These are phyloP conservation scores for Ditula angustiorana DNA, from an alignment of 2,888 invertebrate species.

Conservation along the genomic window DNA sequence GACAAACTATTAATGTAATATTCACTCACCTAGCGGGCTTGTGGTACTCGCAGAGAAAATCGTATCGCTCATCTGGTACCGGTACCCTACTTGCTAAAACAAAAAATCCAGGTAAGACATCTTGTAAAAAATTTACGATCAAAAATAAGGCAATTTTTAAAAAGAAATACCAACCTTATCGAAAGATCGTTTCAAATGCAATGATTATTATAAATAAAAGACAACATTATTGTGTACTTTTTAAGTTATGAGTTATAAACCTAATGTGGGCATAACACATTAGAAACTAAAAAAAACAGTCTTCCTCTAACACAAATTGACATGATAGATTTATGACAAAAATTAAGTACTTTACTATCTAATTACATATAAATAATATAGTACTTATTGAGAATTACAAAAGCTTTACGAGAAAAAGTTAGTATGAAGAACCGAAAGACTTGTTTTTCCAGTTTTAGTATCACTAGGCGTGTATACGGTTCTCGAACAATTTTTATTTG, in stretches of 20 bases:
- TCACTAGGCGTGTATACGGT: constrained; percentile 48
- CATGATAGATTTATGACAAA: background rate
- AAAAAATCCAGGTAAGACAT: constrained; percentile 50
- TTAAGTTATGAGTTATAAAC: background rate
- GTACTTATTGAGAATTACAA: background rate
- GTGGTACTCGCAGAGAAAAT: constrained; percentile 96
- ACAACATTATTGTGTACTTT: background rate
- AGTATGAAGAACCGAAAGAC: constrained; percentile 2
- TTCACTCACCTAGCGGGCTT: constrained; percentile 95
- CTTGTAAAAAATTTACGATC: background rate
- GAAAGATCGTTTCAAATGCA: background rate
- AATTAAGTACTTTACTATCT: constrained; percentile 39
- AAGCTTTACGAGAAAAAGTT: background rate
- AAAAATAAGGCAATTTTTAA: background rate
- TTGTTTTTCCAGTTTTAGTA: constrained; percentile 42
- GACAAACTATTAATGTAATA: no score
- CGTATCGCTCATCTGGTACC: constrained; percentile 97
- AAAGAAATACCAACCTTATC: constrained; percentile 11
- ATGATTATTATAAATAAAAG: background rate
- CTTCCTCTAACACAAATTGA: constrained; percentile 1
- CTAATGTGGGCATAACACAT: background rate
- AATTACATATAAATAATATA: constrained; percentile 18
- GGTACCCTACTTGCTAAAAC: constrained; percentile 95
- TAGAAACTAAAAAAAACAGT: background rate
- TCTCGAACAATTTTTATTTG: constrained; percentile 44